phyloP scores from a whole-genome alignment of 2,797 vertebrate genomes.

The Pseudocheirus occidentalis region DNA sequence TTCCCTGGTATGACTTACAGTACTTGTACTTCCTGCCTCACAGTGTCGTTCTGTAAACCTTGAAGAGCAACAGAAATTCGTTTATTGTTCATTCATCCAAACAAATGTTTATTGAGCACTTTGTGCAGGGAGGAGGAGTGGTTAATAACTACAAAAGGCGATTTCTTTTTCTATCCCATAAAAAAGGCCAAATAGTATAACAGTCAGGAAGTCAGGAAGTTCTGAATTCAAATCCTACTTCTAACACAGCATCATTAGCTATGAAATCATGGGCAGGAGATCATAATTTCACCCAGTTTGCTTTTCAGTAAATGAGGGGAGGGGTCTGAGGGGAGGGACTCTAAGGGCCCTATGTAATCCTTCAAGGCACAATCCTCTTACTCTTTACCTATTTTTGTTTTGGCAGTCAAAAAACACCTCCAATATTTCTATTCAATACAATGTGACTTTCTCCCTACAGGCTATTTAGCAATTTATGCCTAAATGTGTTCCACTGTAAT shows the following conservation, averaged over 20 bases:
- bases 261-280: not conserved
- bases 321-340: not conserved
- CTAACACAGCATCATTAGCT: not conserved
- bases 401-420: not conserved
- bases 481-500: not conserved
- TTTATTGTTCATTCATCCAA: not conserved
- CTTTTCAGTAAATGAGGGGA: not conserved
- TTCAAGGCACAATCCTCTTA: not conserved
- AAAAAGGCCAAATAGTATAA: not conserved
- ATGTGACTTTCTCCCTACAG: not conserved
- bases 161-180: not conserved
- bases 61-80: too few relatives aligned
- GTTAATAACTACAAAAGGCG: not conserved
- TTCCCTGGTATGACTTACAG: too few relatives aligned
- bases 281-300: not conserved
- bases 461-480: not conserved
- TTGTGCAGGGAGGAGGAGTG: not conserved
- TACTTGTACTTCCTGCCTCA: too few relatives aligned
- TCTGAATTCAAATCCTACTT: not conserved
- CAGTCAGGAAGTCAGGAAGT: not conserved
- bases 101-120: not conserved
- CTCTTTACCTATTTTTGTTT: not conserved
- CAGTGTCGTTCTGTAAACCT: too few relatives aligned
- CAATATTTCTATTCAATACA: not conserved
- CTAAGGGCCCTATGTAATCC: not conserved